Percentiles rank a stretch among this genome's conserved stretches.
phyloP scores from a whole-genome alignment of 2,113 vertebrate species.

The Dasyurus viverrinus region DNA sequence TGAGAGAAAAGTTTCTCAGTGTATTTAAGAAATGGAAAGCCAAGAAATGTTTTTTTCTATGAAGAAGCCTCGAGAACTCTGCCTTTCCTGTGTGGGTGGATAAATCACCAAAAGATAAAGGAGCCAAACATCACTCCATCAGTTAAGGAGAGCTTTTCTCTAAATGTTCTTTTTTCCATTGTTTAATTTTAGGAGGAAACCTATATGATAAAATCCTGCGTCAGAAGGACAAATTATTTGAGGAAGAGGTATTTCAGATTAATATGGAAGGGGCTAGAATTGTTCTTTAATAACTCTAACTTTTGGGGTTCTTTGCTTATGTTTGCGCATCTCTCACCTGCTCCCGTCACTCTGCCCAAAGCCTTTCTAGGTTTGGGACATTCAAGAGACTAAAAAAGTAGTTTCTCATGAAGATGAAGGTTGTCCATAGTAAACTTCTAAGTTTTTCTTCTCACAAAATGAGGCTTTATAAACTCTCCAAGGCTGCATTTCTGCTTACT shows the following conservation, averaged over 20 bases:
- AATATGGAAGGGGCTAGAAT: constrained; percentile 58
- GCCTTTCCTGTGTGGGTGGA: constrained; percentile 46
- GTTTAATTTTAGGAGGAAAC: constrained; percentile 91
- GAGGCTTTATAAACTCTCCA: constrained; percentile 67
- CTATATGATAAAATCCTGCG: constrained; percentile 97
- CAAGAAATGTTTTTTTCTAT: constrained; percentile 39
- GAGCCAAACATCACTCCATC: constrained; percentile 36
- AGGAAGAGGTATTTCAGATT: constrained; percentile 90
- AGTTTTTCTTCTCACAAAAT: constrained; percentile 64
- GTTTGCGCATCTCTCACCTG: constrained; percentile 65
- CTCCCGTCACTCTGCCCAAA: constrained; percentile 61
- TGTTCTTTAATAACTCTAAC: constrained; percentile 39
- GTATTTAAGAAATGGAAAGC: constrained; percentile 24
- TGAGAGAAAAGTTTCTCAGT: not conserved
- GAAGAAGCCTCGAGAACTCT: constrained; percentile 31
- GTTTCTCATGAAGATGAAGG: constrained; percentile 28
- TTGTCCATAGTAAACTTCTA: constrained; percentile 69
- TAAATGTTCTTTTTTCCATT: constrained; percentile 59
- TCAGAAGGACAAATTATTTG: constrained; percentile 93
- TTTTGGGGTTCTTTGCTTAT: constrained; percentile 54
- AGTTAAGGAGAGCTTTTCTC: constrained; percentile 66
- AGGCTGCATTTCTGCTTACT: constrained; percentile 64
- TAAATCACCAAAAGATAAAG: constrained; percentile 28
- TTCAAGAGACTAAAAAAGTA: constrained; percentile 44
- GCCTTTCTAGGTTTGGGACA: constrained; percentile 61